Evolutionary conservation across 2,888 invertebrate genomes (phyloP).

Genomic region (Dastarcus helophoroides): DNA sequence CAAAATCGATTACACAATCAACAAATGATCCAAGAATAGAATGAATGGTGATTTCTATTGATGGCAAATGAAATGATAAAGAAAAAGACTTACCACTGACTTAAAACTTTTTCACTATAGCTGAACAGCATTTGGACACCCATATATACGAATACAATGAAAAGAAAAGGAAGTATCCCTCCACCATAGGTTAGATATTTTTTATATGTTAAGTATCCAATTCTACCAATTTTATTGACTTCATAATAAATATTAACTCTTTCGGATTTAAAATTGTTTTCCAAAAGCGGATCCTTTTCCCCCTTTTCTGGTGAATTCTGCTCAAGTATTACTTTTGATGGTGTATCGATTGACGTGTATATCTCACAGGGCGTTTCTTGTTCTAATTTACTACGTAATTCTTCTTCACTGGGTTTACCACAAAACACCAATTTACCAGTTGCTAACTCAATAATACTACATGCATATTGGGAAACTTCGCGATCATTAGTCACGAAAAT

Average conservation of each 20-base stretch:
- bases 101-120: slow-evolving; percentile 20
- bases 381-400: too few species aligned
- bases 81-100: slow-evolving; percentile 19
- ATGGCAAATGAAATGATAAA: too few species aligned
- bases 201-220: slow-evolving; percentile 21
- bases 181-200: slow-evolving; percentile 24
- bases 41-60: too few species aligned
- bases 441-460: slow-evolving; percentile 19
- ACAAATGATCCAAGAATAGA: too few species aligned
- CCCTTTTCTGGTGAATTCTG: slow-evolving; percentile 7
- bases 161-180: slow-evolving; percentile 17
- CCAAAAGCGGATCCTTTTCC: slow-evolving; percentile 6
- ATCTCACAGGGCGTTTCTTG: not conserved
- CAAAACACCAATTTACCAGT: slow-evolving; percentile 27
- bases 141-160: slow-evolving; percentile 19
- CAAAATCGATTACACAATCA: too few species aligned
- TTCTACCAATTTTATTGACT: slow-evolving; percentile 20
- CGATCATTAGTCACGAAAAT: slow-evolving; percentile 20
- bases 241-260: slow-evolving; percentile 22
- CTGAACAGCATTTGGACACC: slow-evolving; percentile 18
- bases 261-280: slow-evolving; percentile 5
- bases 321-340: slow-evolving; percentile 4
- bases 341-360: slow-evolving; percentile 5
- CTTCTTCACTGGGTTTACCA: slow-evolving; percentile 53
- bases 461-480: slow-evolving; percentile 13